phyloP scores from a whole-genome alignment of 2,888 invertebrate genomes.

The Leptodirus hochenwartii region DNA sequence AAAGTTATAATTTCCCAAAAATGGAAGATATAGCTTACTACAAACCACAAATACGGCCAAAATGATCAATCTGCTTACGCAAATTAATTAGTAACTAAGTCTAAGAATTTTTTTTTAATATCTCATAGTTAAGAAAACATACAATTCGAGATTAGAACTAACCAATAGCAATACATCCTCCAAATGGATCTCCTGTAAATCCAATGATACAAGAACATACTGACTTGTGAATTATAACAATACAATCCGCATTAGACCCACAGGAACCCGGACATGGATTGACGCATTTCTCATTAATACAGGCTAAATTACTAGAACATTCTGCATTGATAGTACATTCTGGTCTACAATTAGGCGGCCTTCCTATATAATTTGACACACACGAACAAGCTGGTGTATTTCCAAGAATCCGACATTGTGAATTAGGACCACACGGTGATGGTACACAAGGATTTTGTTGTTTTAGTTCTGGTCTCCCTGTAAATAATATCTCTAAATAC shows the following conservation, averaged over 20 bases:
- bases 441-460: conserved; percentile 56
- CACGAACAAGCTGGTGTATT: conserved; percentile 68
- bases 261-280: conserved; percentile 78
- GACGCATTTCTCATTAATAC: conserved; percentile 61
- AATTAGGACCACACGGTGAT: conserved; percentile 70
- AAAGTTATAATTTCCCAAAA: too few species aligned
- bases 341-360: conserved; percentile 71
- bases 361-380: conserved; percentile 56
- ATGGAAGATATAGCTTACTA: too few species aligned
- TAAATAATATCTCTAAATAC: conserved; percentile 17
- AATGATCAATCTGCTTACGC: too few species aligned
- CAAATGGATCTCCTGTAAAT: conserved; percentile 63
- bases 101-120: too few species aligned
- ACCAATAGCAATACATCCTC: conserved; percentile 38
- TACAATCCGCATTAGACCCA: conserved; percentile 58
- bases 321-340: conserved; percentile 74
- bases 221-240: conserved; percentile 68
- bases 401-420: conserved; percentile 60
- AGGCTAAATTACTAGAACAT: conserved; percentile 68
- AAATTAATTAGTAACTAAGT: too few species aligned
- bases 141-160: conserved; percentile 4
- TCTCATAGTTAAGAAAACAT: too few species aligned
- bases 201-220: conserved; percentile 64
- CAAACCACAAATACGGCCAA: too few species aligned
- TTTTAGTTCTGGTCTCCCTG: conserved; percentile 28